Evolutionary conservation across 2,113 vertebrate genomes (phyloP), one percentile per base, ranked within the genome.

Genomic region (Himantopus leucocephalus): DNA sequence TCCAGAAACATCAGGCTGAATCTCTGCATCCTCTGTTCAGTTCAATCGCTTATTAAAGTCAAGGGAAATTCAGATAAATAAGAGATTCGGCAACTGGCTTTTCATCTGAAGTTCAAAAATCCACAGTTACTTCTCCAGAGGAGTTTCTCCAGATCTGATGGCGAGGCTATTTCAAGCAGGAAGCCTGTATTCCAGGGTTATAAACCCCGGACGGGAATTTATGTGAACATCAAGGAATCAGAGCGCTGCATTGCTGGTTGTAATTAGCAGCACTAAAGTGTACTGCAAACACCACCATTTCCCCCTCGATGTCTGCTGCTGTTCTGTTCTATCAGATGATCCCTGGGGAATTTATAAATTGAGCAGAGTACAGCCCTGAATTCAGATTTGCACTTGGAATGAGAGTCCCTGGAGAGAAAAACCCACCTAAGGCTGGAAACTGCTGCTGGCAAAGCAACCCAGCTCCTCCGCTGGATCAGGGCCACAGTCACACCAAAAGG

Each of bases 31-130:
- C 64, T 68, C 53, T 83, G 50, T 68, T 92, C 79, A n/a, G 72
- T 26, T 91, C 77, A 82, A 43, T 34, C 47, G 59, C 58, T 41
- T 68, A 73, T 9, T 82, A 50, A 92, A 8, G 8, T 37, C 68
- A 34, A 52, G 30, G 34, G 37, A 93, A 90, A 86, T 48, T 45
- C 62, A 45, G 83, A 62, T 37, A 91, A 85, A 41, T 37, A 85
- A 71, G 85, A 88, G 41, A 87, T 77, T 75, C 5, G 7, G 77
- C 73, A 91, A 48, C 70, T 63, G 29, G 20, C 52, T 88, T 93
- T 52, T 92, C 80, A 94, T 88, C 45, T 73, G 39, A 53, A 74
- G 55, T 76, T 90, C 71, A 77, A 63, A 94, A 77, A 24, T 24
- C 52, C 76, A 45, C 58, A 78, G 66, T 84, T 63, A 39, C 39